These are phyloP conservation scores for Diloba caeruleocephala DNA, from an alignment of 2,888 invertebrate species.

Conservation along the genomic window DNA sequence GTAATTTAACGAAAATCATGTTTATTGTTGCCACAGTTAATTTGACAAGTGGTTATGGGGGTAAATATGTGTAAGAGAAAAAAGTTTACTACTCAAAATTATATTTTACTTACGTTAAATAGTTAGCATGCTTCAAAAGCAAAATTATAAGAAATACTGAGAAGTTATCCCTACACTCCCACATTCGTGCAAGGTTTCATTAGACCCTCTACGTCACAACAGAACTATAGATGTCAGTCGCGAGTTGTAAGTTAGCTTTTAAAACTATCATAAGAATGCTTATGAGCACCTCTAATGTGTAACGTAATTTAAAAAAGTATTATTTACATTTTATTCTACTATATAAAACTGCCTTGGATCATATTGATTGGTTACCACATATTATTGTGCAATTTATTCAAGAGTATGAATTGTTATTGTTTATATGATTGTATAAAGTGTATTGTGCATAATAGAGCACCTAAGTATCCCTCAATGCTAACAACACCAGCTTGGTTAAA, in stretches of 20 bases:
- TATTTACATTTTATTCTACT: constrained; percentile 70
- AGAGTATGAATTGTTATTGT: constrained; percentile 45
- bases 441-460: constrained; percentile 28
- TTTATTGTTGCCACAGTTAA: constrained; percentile 31
- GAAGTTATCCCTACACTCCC: constrained; percentile 72
- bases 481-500: no score
- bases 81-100: constrained; percentile 33
- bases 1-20: constrained; percentile 12
- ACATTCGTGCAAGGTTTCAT: constrained; percentile 72
- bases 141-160: constrained; percentile 60
- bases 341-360: constrained; percentile 53
- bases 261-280: constrained; percentile 62
- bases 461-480: constrained; percentile 27
- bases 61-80: constrained; percentile 26
- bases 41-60: constrained; percentile 22
- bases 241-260: constrained; percentile 71
- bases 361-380: constrained; percentile 51
- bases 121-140: constrained; percentile 71
- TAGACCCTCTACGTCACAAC: constrained; percentile 58
- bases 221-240: constrained; percentile 54
- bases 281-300: constrained; percentile 52
- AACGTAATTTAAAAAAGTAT: constrained; percentile 69
- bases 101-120: constrained; percentile 41
- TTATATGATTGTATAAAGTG: constrained; percentile 17
- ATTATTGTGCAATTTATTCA: constrained; percentile 43